Conservation (phyloP, 2,113 vertebrate genomes). For the Leptocoma aspasia region DNA sequence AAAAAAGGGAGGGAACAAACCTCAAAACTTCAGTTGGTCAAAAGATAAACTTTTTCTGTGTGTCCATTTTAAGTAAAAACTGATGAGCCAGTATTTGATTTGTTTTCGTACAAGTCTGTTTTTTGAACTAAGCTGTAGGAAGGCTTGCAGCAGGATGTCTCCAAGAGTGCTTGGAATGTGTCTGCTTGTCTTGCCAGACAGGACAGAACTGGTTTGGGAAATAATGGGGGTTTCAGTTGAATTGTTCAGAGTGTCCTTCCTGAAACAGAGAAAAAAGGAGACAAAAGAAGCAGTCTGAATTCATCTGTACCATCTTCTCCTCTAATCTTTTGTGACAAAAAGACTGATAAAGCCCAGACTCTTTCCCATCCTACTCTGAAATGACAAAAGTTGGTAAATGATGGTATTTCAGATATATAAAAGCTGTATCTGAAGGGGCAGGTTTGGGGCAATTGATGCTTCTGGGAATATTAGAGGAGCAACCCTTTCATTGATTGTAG, state of each 20-base stretch:
- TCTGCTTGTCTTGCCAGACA: background rate
- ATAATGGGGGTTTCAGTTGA: background rate
- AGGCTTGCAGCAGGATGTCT: background rate
- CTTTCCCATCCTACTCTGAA: background rate
- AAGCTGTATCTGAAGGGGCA: background rate
- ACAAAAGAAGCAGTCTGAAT: background rate
- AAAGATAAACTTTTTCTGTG: background rate
- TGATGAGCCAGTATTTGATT: background rate
- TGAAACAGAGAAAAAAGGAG: background rate
- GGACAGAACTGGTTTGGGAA: background rate
- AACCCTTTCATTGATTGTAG: background rate
- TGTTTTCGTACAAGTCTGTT: background rate
- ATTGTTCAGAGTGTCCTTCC: background rate
- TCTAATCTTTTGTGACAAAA: background rate
- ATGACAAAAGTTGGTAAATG: background rate
- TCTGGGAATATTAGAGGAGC: background rate
- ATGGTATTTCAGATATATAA: background rate
- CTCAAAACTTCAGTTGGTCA: background rate
- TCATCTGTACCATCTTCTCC: background rate
- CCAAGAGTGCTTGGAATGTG: background rate
- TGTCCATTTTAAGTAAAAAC: background rate
- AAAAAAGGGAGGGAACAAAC: background rate
- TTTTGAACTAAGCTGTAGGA: background rate
- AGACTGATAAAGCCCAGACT: background rate
- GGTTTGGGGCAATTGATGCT: background rate